Evolutionary conservation across 2,113 vertebrate species (phyloP), one percentile per base, ranked within the genome.

Genomic region (Solenodon paradoxus): DNA sequence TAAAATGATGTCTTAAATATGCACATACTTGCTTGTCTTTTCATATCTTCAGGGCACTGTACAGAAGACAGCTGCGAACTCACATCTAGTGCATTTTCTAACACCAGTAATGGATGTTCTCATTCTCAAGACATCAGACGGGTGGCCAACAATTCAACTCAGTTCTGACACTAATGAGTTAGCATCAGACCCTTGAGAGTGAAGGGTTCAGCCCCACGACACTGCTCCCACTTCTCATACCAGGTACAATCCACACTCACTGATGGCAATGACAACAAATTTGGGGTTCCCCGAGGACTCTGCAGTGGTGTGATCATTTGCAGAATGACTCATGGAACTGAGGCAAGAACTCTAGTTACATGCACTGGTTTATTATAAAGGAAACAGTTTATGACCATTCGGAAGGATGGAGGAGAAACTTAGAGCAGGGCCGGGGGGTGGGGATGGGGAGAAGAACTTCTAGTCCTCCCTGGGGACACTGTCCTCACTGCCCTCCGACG

Each of bases 1-100:
- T 12, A 7, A 4, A 55, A 3, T 35, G 51, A 68, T 38, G 35
- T 26, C 19, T 28, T 30, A 35, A 22, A 63, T 13, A 78, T 32
- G 32, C 38, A 24, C 5, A 5, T 0, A 9, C 9, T 47, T 40
- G 42, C 13, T 22, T 40, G 3, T 42, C 9, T n/a, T 4, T 2
- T 17, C 22, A 28, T 6, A 3, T 38, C 32, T 71, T 32, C 24
- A 11, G 57, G 8, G 8, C 16, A 9, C 24, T 12, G 5, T 2
- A 5, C 1, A 2, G 7, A 26, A 6, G 17, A 72, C 63, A 45
- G 45, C 9, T 8, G 3, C 1, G 9, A 11, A 7, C 30, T 2
- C 17, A 6, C 17, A 26, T 32, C n/a, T 13, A 24, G 2, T 2
- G 17, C 7, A 4, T 51, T 47, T 32, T 22, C 17, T 40, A 17